Evolutionary conservation across 1,140 invertebrate species (phyloP).

Genomic region (Diorhabda sublineata): DNA sequence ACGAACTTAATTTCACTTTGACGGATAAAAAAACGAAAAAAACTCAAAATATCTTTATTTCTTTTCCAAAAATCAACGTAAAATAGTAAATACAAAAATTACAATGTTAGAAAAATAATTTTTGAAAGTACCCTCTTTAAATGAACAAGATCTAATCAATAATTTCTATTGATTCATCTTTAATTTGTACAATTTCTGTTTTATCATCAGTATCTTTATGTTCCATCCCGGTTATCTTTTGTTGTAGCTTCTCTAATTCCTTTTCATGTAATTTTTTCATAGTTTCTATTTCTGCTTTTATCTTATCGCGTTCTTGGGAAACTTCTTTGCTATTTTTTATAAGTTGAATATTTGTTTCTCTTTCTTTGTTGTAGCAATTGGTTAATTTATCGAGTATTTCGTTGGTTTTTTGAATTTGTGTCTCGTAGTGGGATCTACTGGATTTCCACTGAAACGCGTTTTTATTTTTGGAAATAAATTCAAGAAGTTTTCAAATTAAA

Average conservation of each 20-base stretch:
- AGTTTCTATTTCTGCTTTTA: not conserved
- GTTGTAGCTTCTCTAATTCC: not conserved
- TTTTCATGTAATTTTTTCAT: not conserved
- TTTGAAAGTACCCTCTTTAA: not conserved
- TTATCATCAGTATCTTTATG: not conserved
- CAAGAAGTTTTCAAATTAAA: not conserved
- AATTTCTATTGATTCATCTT: constrained; percentile 6
- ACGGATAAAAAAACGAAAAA: not conserved
- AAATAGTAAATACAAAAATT: not conserved
- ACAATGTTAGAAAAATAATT: not conserved
- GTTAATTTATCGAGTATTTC: constrained; percentile 6
- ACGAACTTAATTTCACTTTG: not conserved
- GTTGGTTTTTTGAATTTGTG: not conserved
- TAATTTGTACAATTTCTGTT: not conserved
- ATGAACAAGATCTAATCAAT: not conserved
- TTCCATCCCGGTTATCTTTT: not conserved
- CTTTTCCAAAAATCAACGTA: not conserved
- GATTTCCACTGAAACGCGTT: constrained; percentile 1
- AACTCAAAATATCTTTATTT: not conserved
- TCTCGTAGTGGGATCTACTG: not conserved
- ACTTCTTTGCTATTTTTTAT: constrained; percentile 3
- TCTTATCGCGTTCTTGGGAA: not conserved
- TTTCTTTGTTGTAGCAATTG: constrained; percentile 1
- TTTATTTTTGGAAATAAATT: not conserved
- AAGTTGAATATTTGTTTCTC: constrained; percentile 1